A percentile compares a stretch with the other conserved stretches of the same genome.
phyloP scores from a whole-genome alignment of 2,113 vertebrate genomes.

The Anhinga rufa region DNA sequence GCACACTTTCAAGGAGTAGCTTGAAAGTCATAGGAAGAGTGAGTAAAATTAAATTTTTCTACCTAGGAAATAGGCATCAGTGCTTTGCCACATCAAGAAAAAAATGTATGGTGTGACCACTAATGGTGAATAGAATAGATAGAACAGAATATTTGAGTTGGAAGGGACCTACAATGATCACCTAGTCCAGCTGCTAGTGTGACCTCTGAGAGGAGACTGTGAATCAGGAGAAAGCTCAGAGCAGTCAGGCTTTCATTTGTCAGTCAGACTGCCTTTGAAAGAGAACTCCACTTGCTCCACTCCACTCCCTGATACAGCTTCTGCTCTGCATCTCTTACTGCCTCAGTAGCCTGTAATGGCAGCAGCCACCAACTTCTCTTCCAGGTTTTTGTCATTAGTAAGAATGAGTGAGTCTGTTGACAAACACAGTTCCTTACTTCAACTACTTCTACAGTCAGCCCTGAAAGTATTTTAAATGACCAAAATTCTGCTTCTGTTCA shows the following conservation, averaged over 20 bases:
- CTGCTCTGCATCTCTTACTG: background rate
- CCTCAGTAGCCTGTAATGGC: background rate
- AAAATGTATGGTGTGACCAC: fast-evolving
- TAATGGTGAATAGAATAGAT: background rate
- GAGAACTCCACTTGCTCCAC: background rate
- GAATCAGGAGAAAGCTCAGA: background rate
- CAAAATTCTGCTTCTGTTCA: background rate
- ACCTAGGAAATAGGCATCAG: background rate
- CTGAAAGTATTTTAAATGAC: background rate
- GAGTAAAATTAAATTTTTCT: background rate
- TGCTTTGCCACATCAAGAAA: background rate
- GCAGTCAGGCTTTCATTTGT: background rate
- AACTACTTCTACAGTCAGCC: background rate
- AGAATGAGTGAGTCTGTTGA: background rate
- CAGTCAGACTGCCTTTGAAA: background rate
- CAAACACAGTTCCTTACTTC: background rate
- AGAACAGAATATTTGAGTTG: background rate
- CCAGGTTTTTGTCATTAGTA: background rate
- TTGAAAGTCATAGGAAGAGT: background rate
- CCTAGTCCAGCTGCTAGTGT: background rate
- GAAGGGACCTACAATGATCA: background rate
- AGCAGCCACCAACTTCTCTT: fast-evolving
- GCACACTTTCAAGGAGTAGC: background rate
- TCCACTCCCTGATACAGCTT: fast-evolving
- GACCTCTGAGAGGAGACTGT: background rate